These are phyloP conservation scores for Lucinisca nassula DNA, from an alignment of 2,888 invertebrate genomes.

Conservation along the genomic window DNA sequence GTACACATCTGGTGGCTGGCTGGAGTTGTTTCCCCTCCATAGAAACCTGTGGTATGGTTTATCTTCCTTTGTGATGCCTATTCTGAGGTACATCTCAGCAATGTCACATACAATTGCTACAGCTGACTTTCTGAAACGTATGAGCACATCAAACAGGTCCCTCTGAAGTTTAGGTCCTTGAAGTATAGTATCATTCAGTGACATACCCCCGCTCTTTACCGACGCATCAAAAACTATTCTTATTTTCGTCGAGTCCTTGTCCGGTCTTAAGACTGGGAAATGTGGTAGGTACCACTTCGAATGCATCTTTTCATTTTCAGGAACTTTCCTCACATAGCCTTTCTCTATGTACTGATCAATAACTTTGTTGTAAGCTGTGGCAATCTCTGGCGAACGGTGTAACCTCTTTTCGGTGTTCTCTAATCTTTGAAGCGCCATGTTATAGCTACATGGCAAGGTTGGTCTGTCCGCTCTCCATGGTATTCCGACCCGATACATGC, in stretches of 20 bases:
- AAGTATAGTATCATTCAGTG: constrained; percentile 46
- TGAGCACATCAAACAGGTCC: too few species aligned
- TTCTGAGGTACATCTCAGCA: too few species aligned
- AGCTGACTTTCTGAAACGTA: too few species aligned
- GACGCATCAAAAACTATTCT: constrained; percentile 65
- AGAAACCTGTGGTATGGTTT: too few species aligned
- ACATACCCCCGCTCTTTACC: constrained; percentile 38
- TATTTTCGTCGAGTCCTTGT: constrained; percentile 14
- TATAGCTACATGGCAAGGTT: constrained; percentile 26
- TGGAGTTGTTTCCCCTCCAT: too few species aligned
- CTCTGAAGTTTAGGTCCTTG: constrained; percentile 66
- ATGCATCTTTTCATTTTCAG: not conserved
- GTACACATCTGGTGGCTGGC: too few species aligned
- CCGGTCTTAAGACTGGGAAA: constrained; percentile 18
- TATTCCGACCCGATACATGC: constrained; percentile 32
- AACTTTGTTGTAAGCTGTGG: not conserved
- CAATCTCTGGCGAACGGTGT: not conserved
- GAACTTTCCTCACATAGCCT: constrained; percentile 19
- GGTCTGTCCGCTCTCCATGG: constrained; percentile 35
- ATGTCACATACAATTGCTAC: too few species aligned
- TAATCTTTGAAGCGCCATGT: constrained; percentile 27
- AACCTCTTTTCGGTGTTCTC: constrained; percentile 34
- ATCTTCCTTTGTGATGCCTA: too few species aligned
- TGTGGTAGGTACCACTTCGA: constrained; percentile 36
- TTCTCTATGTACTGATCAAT: constrained; percentile 7